Evolutionary conservation across 2,113 vertebrate species (phyloP), one percentile per base, ranked within the genome.

Genomic region (Shinisaurus crocodilurus): DNA sequence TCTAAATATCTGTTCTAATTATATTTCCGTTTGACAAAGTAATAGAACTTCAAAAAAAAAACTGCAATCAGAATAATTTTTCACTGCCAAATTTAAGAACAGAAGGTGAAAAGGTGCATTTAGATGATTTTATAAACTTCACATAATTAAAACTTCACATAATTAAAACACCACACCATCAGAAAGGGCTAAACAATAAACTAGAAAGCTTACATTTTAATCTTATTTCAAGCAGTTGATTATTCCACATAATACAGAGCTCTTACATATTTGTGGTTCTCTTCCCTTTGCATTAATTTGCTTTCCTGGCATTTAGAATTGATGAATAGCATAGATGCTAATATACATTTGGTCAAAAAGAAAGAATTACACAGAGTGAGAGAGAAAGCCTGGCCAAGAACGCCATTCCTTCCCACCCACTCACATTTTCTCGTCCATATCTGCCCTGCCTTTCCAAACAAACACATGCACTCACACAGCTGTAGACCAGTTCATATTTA

Each of bases 1-100:
- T 97, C 96, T 95, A 96, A 97, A 96, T 97, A 97, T 96, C 96
- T 96, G 92, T 95, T 97, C 96, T 97, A 97, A 97, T 97, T 97
- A 97, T 96, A 97, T 97, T 98, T 97, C 95, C 90, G 95, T 96
- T 97, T 96, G 95, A 97, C 96, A 97, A 97, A 97, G 95, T 97
- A 97, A 97, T 97, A 97, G 94, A 95, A 95, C 95, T 96, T 96
- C 94, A 94, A 96, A 96, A n/a, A n/a, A n/a, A 96, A 40, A 97
- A 95, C 90, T 5, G 16, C 95, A 96, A 97, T 97, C 95, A 88
- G 96, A 95, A 95, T 96, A 95, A 93, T 95, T 97, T 97, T 97
- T 96, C 93, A 92, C 94, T 97, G 96, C 95, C 96, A 96, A 96
- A 94, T 96, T 90, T 95, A 91, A 96, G 97, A 97, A 97, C 95